Evolutionary conservation across 2,113 vertebrate species (phyloP).

Genomic region (Lucifuga dentata): DNA sequence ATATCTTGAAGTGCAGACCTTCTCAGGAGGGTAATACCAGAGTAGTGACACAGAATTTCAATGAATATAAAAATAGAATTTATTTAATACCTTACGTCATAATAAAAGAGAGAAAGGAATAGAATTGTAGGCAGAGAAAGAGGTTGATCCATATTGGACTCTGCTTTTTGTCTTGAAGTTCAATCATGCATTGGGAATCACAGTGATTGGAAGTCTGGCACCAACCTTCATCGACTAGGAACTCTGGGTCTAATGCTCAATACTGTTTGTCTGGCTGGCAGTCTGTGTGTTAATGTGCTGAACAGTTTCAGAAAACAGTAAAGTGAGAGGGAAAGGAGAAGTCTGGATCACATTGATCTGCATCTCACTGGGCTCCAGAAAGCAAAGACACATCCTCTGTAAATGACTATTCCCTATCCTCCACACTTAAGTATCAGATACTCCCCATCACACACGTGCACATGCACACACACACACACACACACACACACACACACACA

Average conservation of each 20-base stretch:
- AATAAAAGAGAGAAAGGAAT: neutral
- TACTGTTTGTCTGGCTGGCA: constrained; percentile 62
- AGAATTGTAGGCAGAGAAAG: constrained; percentile 17
- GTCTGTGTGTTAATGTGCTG: constrained; percentile 62
- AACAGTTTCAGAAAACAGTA: constrained; percentile 40
- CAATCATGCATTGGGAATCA: constrained; percentile 56
- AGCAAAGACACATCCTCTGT: constrained; percentile 39
- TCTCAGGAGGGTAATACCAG: no score
- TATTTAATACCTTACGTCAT: neutral
- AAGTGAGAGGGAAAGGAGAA: constrained; percentile 31
- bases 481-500: neutral
- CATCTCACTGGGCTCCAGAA: constrained; percentile 54
- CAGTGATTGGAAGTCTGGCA: constrained; percentile 63
- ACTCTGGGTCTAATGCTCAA: constrained; percentile 53
- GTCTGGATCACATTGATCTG: constrained; percentile 63
- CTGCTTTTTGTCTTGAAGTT: constrained; percentile 61
- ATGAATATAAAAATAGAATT: neutral
- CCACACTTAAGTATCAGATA: neutral
- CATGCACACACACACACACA: constrained; percentile 16
- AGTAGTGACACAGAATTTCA: no score
- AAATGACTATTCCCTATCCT: constrained; percentile 42
- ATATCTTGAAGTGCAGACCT: no score
- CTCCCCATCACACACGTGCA: constrained; percentile 2
- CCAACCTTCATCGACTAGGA: constrained; percentile 63
- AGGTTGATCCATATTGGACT: constrained; percentile 48